A percentile compares a stretch with the other conserved stretches of the same genome.
These are phyloP conservation scores for Aratinga solstitialis DNA, from an alignment of 2,797 vertebrate species.

Conservation along the genomic window DNA sequence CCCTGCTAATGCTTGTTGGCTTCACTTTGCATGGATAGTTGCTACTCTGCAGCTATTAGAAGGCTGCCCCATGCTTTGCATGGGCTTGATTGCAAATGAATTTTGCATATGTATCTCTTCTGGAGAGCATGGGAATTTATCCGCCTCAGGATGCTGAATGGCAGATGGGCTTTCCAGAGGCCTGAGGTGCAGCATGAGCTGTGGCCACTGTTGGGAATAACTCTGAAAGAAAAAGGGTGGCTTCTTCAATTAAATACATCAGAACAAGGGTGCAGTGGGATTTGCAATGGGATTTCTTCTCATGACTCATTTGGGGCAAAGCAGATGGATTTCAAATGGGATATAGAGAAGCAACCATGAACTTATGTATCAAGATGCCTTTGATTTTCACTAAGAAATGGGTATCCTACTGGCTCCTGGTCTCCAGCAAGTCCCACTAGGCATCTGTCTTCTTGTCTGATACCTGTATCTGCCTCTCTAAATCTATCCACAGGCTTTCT, in stretches of 20 bases:
- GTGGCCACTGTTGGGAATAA: background rate
- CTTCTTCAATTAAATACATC: background rate
- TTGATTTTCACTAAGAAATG: background rate
- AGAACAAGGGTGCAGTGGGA: background rate
- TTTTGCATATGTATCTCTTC: constrained; percentile 37
- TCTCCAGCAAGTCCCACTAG: background rate
- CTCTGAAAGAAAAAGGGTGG: background rate
- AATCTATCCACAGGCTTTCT: background rate
- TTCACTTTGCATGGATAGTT: constrained; percentile 31
- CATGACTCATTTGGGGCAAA: background rate
- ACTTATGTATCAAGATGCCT: background rate
- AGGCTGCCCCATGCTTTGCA: background rate
- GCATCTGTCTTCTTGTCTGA: background rate
- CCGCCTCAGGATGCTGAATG: background rate
- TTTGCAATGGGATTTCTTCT: background rate
- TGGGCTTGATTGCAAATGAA: constrained; percentile 33
- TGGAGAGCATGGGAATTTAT: background rate
- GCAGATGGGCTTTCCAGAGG: background rate
- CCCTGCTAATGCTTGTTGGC: background rate
- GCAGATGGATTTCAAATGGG: background rate
- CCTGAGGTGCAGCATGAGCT: background rate
- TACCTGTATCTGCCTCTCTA: background rate
- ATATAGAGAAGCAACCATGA: background rate
- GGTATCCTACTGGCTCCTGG: background rate
- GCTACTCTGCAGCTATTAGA: constrained; percentile 41